Evolutionary conservation across 2,113 vertebrate species (phyloP).

Genomic region (Neofelis nebulosa): DNA sequence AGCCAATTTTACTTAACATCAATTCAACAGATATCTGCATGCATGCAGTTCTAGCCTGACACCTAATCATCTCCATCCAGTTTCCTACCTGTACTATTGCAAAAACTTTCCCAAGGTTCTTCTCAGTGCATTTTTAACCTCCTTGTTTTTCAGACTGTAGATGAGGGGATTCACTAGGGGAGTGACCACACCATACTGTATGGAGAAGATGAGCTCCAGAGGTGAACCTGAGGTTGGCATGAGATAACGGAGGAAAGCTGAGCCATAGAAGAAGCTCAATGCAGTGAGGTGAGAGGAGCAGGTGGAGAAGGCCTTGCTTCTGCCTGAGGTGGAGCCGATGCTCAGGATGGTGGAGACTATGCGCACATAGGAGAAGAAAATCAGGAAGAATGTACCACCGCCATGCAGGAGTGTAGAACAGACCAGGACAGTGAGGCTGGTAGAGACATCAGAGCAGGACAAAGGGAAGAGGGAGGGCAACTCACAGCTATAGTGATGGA

Average conservation of each 20-base stretch:
- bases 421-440: background rate
- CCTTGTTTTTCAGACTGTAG: conserved; percentile 49
- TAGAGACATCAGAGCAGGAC: conserved; percentile 55
- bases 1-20: background rate
- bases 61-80: background rate
- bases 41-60: background rate
- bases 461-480: conserved; percentile 53
- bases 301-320: conserved; percentile 22
- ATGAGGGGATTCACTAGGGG: conserved; percentile 61
- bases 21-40: background rate
- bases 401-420: background rate
- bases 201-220: background rate
- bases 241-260: conserved; percentile 45
- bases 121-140: conserved; percentile 49
- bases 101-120: conserved; percentile 13
- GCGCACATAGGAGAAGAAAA: conserved; percentile 2
- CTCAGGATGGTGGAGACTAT: conserved; percentile 23
- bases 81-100: background rate
- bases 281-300: conserved; percentile 9
- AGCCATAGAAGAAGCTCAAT: conserved; percentile 58
- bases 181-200: conserved; percentile 16
- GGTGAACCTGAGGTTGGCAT: conserved; percentile 44
- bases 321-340: background rate
- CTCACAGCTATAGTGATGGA: conserved; percentile 61
- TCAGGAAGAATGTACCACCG: conserved; percentile 4